phyloP scores from a whole-genome alignment of 1,140 invertebrate species.

The Aphaenogaster rudis region DNA sequence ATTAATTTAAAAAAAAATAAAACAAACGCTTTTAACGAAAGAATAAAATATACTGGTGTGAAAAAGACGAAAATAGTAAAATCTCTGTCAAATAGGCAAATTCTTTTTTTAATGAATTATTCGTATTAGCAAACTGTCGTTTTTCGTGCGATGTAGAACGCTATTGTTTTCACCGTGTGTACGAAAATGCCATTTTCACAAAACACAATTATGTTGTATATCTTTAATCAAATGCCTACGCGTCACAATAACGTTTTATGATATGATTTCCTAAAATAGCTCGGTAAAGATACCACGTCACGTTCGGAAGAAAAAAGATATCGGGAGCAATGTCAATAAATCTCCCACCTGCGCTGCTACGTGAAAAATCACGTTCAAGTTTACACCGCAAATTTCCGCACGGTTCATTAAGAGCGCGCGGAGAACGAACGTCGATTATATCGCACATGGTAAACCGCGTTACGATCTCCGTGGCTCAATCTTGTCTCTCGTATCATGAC shows the following conservation, averaged over 20 bases:
- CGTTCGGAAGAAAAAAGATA: background rate
- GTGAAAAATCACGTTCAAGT: slow-evolving; percentile 36
- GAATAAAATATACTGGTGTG: background rate
- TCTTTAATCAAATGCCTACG: background rate
- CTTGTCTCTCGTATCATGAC: slow-evolving; percentile 24
- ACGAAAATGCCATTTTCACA: background rate
- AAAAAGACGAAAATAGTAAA: background rate
- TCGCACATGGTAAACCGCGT: slow-evolving; percentile 4
- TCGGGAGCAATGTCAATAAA: background rate
- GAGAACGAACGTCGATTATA: slow-evolving; percentile 38
- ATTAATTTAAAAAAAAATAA: slow-evolving; percentile 14
- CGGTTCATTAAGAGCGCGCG: slow-evolving; percentile 19
- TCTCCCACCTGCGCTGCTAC: background rate
- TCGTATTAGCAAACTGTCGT: background rate
- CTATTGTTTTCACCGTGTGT: background rate
- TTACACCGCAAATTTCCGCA: slow-evolving; percentile 19
- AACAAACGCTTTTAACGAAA: background rate
- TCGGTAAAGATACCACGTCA: background rate
- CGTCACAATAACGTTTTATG: background rate
- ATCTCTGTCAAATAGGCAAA: background rate
- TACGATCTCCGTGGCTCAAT: background rate
- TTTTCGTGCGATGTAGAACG: background rate
- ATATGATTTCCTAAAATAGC: background rate
- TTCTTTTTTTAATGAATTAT: background rate
- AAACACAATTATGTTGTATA: background rate